Base-by-base conservation (phyloP, 1,140 invertebrate genomes). In the Cherax quadricarinatus region DNA sequence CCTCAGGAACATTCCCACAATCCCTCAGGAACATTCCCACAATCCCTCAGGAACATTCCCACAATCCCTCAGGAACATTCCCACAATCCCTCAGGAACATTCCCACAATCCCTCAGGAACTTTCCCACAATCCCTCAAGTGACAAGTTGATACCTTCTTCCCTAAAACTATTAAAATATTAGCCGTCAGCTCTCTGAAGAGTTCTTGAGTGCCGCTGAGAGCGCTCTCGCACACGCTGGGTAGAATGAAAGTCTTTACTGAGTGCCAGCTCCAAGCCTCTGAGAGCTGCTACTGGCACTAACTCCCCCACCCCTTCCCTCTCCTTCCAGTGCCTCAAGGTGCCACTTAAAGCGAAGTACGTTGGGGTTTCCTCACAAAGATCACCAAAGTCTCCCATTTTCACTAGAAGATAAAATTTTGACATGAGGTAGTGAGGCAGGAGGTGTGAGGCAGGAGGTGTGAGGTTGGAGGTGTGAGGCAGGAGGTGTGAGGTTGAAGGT, bases 81-180 rank as follows among this genome's bases (percentile, higher is more conserved):
- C 0, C 30, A 41, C 30, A 1, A 41, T 41, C 30, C 30, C 30
- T 41, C 30, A 41, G 2, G 30, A 41, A 41, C 30, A 41, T 41
- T 41, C 30, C 30, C 0, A 41, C 2, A 41, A 41, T 41, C 30
- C 30, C 30, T 41, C 30, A 41, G 30, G 30, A 41, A 41, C 30
- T 1, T 41, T 41, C 30, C 0, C 30, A 41, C 30, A 1, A 41
- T 1, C 30, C 30, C 70, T 6, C 70, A 75, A 30, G n/a, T 3
- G 24, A 14, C 6, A 24, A 75, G n/a, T 6, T 75, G 21, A 21
- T n/a, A 75, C 70, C 24, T 75, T 2, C 24, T 24, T 16, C 51
- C 79, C 48, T 9, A 7, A 53, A 81, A 81, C 79, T 81, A 81
- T 81, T 81, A 81, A 81, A 81, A 81, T 51, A 81, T 81, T 81